Conservation (phyloP, 2,113 vertebrate species). For the Trichomycterus rosablanca region DNA sequence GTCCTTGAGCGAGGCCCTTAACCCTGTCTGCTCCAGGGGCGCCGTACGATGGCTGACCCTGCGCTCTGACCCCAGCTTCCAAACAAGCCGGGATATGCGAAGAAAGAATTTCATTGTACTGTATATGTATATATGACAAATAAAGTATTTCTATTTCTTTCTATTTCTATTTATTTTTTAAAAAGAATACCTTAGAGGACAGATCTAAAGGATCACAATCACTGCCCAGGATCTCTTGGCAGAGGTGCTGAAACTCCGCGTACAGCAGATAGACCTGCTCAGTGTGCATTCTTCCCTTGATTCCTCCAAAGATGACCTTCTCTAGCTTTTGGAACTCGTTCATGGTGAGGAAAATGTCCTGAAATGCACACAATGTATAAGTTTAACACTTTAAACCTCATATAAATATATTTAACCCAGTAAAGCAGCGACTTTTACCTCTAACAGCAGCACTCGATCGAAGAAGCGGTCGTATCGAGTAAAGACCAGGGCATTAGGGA, state of each 20-base stretch:
- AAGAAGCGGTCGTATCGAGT: slow-evolving; percentile 68
- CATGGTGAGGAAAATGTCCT: slow-evolving; percentile 69
- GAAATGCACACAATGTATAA: slow-evolving; percentile 9
- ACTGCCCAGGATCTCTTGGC: slow-evolving; percentile 62
- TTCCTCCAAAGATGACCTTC: slow-evolving; percentile 72
- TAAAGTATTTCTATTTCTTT: too few relatives aligned
- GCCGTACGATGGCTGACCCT: too few relatives aligned
- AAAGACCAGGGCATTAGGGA: slow-evolving; percentile 72
- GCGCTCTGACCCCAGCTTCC: too few relatives aligned
- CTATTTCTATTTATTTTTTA: background rate
- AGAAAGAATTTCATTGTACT: too few relatives aligned
- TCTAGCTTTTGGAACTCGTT: slow-evolving; percentile 76
- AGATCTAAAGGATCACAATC: slow-evolving; percentile 58
- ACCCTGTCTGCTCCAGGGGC: too few relatives aligned
- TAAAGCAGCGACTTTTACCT: slow-evolving; percentile 59
- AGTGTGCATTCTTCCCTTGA: slow-evolving; percentile 64
- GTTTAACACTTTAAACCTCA: background rate
- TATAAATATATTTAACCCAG: background rate
- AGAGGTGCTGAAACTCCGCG: slow-evolving; percentile 63
- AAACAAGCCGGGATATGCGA: too few relatives aligned
- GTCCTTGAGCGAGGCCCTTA: too few relatives aligned
- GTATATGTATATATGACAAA: too few relatives aligned
- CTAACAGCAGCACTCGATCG: slow-evolving; percentile 63
- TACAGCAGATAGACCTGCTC: slow-evolving; percentile 60
- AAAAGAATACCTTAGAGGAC: slow-evolving; percentile 55